Evolutionary conservation across 2,888 invertebrate genomes (phyloP), one percentile per base, ranked within the genome.

Genomic region (Pilophorus perplexus): DNA sequence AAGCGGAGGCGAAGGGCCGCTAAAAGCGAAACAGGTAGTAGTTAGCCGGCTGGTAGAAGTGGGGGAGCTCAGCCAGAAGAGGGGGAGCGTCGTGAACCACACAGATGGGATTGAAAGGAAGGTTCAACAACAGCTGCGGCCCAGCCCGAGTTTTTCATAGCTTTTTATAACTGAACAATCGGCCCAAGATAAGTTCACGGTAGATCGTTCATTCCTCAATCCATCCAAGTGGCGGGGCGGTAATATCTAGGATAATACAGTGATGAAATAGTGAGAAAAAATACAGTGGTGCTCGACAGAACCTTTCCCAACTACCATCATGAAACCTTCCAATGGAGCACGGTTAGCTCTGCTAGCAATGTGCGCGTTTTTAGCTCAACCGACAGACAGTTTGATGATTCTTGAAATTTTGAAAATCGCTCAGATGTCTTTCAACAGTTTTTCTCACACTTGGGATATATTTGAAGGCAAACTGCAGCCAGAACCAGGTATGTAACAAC

Each of bases 401-500:
- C n/a, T n/a, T n/a, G n/a, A n/a, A n/a, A n/a, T n/a, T n/a, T n/a
- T n/a, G n/a, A 62, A 62, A 62, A 20, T 62, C n/a, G 48, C 48
- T 8, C 6, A 46, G 48, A 2, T 62, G 16, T 22, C 62, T n/a
- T 46, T 48, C 28, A 38, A 28, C 46, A 62, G 38, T 48, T 28
- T 62, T 8, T 44, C 46, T n/a, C 62, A 62, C 62, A 46, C 62
- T 27, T 62, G 62, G 62, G 44, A 48, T 20, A n/a, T 62, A n/a
- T 18, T 48, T 23, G 62, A 62, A 62, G 22, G 16, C 8, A 44
- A 62, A 25, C 18, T 59, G 14, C 38, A 59, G 18, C 59, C 59
- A n/a, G 42, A 42, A 20, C 18, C 42, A 59, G 59, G 59, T 59
- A 23, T 8, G 16, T 38, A 52, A 16, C 33, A 33, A 33, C 33